phyloP scores from a whole-genome alignment of 1,140 invertebrate genomes.

The Idris sp. region DNA sequence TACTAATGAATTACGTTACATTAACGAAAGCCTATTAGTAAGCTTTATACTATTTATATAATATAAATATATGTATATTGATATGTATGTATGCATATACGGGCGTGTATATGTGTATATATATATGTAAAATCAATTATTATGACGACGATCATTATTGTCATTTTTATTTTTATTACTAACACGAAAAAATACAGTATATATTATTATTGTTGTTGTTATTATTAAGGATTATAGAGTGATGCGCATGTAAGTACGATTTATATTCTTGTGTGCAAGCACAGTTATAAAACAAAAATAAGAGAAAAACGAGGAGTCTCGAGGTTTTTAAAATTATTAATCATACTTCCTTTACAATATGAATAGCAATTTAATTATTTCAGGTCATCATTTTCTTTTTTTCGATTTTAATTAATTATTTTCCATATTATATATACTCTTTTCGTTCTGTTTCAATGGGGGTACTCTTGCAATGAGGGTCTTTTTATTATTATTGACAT shows the following conservation, averaged over 20 bases:
- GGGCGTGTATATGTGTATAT: slow-evolving; percentile 29
- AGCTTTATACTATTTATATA: slow-evolving; percentile 72
- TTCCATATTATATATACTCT: slow-evolving; percentile 9
- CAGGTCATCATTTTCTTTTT: background rate
- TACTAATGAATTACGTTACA: slow-evolving; percentile 68
- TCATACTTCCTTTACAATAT: background rate
- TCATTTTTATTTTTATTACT: slow-evolving; percentile 58
- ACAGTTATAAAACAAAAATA: slow-evolving; percentile 8
- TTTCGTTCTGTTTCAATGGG: slow-evolving; percentile 29
- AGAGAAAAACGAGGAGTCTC: background rate
- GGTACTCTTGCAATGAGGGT: slow-evolving; percentile 30
- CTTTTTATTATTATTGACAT: slow-evolving; percentile 34
- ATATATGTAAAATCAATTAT: slow-evolving; percentile 61
- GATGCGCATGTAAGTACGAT: slow-evolving; percentile 34
- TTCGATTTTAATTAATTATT: slow-evolving; percentile 1
- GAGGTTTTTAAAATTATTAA: slow-evolving; percentile 17
- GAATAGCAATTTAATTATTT: no score
- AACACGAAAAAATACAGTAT: slow-evolving; percentile 46
- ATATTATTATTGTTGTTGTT: slow-evolving; percentile 57
- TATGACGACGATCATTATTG: slow-evolving; percentile 59
- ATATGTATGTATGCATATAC: slow-evolving; percentile 36
- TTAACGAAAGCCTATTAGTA: slow-evolving; percentile 71
- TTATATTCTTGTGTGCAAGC: slow-evolving; percentile 40
- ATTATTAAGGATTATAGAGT: slow-evolving; percentile 41
- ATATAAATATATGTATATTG: slow-evolving; percentile 49